Conservation (phyloP, 2,888 invertebrate genomes). For the Sphaerophoria taeniata region DNA sequence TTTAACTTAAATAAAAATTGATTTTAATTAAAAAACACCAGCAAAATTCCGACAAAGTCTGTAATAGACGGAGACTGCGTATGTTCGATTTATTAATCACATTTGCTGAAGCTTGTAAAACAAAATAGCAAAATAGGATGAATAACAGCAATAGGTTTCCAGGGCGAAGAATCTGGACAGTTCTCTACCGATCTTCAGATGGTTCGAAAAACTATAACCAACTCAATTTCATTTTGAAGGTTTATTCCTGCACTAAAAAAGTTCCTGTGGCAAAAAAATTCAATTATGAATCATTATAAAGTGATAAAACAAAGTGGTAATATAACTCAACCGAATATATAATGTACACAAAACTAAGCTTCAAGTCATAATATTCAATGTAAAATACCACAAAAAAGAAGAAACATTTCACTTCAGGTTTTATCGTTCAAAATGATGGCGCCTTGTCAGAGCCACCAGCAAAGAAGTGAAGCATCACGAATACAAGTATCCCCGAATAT, state of each 20-base stretch:
- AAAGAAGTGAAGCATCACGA: neutral
- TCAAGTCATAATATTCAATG: conserved; percentile 9
- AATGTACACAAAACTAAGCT: conserved; percentile 13
- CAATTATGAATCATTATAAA: conserved; percentile 28
- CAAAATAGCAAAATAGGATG: no score
- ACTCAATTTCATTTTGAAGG: neutral
- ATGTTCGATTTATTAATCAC: no score
- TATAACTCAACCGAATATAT: conserved; percentile 18
- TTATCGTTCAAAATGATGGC: conserved; percentile 25
- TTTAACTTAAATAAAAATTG: no score
- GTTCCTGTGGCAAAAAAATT: neutral
- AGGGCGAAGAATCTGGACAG: no score
- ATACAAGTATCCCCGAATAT: conserved; percentile 2
- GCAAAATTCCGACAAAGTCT: no score
- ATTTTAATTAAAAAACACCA: no score
- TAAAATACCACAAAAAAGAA: conserved; percentile 19
- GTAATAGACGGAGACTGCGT: no score
- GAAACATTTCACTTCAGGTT: conserved; percentile 1
- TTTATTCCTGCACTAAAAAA: neutral
- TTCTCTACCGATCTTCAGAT: no score
- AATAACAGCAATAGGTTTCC: no score
- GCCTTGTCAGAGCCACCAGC: conserved; percentile 6
- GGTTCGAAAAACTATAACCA: neutral
- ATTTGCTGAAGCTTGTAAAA: no score
- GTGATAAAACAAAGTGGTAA: conserved; percentile 8